Conservation (phyloP, 2,113 vertebrate genomes). For the Stomatorhinus ivindoensis region DNA sequence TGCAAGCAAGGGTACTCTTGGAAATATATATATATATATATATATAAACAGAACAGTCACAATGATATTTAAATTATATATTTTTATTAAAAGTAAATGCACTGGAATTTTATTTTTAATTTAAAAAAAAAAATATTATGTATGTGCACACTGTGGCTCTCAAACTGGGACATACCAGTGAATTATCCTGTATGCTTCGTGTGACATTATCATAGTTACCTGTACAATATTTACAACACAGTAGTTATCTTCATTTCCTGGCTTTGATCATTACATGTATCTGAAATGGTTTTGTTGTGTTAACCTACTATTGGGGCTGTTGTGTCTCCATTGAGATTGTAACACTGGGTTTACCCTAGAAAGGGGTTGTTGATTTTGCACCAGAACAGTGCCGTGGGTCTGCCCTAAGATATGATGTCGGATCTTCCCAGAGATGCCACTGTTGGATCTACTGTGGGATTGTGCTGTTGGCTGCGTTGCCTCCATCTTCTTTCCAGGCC, state of each 20-base stretch:
- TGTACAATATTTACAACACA: neutral
- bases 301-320: neutral
- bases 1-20: slow-evolving; percentile 28
- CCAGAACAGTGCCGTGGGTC: neutral
- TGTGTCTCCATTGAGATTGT: neutral
- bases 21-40: slow-evolving; percentile 15
- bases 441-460: slow-evolving; percentile 53
- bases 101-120: neutral
- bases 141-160: neutral
- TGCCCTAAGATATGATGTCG: neutral
- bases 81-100: too few species aligned
- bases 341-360: neutral
- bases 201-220: neutral
- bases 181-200: neutral
- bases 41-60: too few species aligned
- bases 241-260: neutral
- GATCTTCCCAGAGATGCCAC: slow-evolving; percentile 46
- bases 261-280: neutral
- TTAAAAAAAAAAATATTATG: neutral
- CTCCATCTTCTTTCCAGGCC: slow-evolving; percentile 69
- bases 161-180: neutral
- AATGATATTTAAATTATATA: too few species aligned
- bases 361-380: neutral
- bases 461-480: slow-evolving; percentile 69
- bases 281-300: neutral